These are phyloP conservation scores for Sceloporus tristichus DNA, from an alignment of 2,113 vertebrate genomes.

Conservation along the genomic window DNA sequence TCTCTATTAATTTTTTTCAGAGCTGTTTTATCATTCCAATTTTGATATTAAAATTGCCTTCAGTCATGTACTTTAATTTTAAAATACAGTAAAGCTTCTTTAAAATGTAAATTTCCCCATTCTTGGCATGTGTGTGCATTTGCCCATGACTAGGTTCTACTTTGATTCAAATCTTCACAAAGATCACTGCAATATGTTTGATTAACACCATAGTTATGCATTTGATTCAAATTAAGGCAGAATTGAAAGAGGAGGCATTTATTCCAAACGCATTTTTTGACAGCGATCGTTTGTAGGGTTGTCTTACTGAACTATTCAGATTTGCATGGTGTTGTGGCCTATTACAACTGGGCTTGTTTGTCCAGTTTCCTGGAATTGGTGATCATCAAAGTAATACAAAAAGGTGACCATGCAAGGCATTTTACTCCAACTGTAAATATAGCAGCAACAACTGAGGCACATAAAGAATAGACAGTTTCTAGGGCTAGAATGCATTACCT, in stretches of 20 bases:
- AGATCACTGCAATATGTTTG: background rate
- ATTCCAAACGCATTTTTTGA: background rate
- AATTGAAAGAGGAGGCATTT: background rate
- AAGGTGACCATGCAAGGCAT: background rate
- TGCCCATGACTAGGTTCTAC: background rate
- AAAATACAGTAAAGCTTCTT: background rate
- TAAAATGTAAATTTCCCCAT: background rate
- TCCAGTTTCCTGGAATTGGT: background rate
- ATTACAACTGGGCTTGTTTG: background rate
- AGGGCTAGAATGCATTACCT: slow-evolving; percentile 78
- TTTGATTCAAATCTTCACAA: background rate
- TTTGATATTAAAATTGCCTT: background rate
- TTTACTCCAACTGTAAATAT: background rate
- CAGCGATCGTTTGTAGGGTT: background rate
- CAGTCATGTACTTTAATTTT: background rate
- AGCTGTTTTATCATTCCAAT: background rate
- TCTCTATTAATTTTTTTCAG: background rate
- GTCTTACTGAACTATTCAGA: background rate
- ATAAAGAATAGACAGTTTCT: background rate
- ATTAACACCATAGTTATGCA: background rate
- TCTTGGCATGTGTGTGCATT: background rate
- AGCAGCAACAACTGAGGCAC: background rate
- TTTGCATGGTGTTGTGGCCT: background rate
- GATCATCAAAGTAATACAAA: background rate
- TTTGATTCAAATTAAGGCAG: background rate